Evolutionary conservation across 2,797 vertebrate genomes (phyloP), one percentile per base, ranked within the genome.

Genomic region (Apogon hyalosoma): DNA sequence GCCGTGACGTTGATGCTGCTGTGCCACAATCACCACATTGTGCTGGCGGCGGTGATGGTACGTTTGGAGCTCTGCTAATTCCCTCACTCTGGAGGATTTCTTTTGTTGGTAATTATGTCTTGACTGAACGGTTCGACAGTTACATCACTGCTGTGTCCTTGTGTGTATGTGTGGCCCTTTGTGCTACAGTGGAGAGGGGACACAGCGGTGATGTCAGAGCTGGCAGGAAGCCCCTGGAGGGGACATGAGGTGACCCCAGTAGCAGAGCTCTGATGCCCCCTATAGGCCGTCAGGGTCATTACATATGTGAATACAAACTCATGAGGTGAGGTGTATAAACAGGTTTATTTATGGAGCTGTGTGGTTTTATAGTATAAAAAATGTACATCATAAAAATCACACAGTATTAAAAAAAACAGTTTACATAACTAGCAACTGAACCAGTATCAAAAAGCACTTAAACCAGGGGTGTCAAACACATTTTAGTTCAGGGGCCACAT

Each of bases 91-190:
- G 57, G 69, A 68, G 76, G 42, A 66, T 51, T 73, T 59, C 64
- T 69, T 74, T 67, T 74, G 69, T 83, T 39, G 14, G 10, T 66
- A 62, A 78, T 63, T 13, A 71, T 67, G 67, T 69, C 51, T 58
- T 52, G 47, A 56, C 18, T 46, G 48, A 59, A 51, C 53, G 36
- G 56, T 47, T 33, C 39, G 63, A 12, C 38, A 7, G 58, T 88
- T 80, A 66, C 77, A 71, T 87, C 71, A 84, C 64, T 48, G 64
- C 55, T 6, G 71, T 39, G 70, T 75, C 48, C 43, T 65, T n/a
- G 28, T 67, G 59, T 71, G 50, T 39, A 1, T 73, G 74, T 65
- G 71, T 65, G 68, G 39, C 51, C 45, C 75, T 68, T 75, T 75
- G 73, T 79, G 67, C 45, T 65, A 79, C 63, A 58, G 66, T 33